Percentiles rank a stretch among this genome's conserved stretches.
These are phyloP conservation scores for Tortrix viridana DNA, from an alignment of 2,888 invertebrate genomes.

Conservation along the genomic window DNA sequence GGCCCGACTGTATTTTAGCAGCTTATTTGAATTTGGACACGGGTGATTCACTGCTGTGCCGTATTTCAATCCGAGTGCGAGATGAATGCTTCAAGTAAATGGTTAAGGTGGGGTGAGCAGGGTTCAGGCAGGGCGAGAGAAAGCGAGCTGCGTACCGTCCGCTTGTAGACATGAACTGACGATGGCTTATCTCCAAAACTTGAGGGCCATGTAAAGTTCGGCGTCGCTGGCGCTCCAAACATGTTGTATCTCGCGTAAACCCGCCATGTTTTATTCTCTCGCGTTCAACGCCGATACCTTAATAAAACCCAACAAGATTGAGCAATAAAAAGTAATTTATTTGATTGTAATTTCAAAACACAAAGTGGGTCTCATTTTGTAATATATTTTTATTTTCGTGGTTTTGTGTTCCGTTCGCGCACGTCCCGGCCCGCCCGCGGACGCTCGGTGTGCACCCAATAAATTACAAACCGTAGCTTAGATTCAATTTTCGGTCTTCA, in stretches of 20 bases:
- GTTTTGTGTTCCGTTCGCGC: slow-evolving; percentile 78
- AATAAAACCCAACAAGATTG: slow-evolving; percentile 84
- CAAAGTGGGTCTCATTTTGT: slow-evolving; percentile 83
- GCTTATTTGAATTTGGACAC: slow-evolving; percentile 38
- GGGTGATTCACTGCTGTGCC: slow-evolving; percentile 32
- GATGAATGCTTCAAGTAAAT: slow-evolving; percentile 24
- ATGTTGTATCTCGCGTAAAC: slow-evolving; percentile 77
- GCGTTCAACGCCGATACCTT: slow-evolving; percentile 81
- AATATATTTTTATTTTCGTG: slow-evolving; percentile 83
- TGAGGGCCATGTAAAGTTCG: slow-evolving; percentile 72
- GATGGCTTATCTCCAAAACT: slow-evolving; percentile 75
- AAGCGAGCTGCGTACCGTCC: slow-evolving; percentile 53
- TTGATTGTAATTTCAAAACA: slow-evolving; percentile 84
- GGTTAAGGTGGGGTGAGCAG: slow-evolving; percentile 33
- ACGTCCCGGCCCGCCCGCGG: slow-evolving; percentile 68
- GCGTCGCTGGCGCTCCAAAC: slow-evolving; percentile 61
- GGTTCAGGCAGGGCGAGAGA: slow-evolving; percentile 38
- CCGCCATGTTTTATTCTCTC: slow-evolving; percentile 80
- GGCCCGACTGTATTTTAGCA: slow-evolving; percentile 34
- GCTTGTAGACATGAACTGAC: slow-evolving; percentile 65
- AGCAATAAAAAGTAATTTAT: slow-evolving; percentile 85
- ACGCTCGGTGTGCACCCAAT: slow-evolving; percentile 65
- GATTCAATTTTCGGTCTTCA: slow-evolving; percentile 65
- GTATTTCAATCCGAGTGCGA: slow-evolving; percentile 32
- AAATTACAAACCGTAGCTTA: slow-evolving; percentile 63